Evolutionary conservation across 2,888 invertebrate genomes (phyloP).

Genomic region (Stenolophus ochropezus): DNA sequence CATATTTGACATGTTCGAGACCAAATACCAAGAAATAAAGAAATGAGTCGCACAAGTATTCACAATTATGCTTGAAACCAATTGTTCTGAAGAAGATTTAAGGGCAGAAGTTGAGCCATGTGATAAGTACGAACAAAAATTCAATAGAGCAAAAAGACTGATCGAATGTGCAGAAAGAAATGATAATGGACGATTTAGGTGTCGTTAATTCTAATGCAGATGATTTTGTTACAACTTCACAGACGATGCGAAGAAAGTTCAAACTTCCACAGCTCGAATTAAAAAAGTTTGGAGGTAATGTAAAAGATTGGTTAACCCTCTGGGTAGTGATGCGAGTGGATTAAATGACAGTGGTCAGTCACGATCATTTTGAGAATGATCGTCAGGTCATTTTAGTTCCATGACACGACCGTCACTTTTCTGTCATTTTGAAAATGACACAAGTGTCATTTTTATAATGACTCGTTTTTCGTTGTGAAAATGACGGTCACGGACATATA

Average conservation of each 20-base stretch:
- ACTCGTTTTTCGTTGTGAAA: too few relatives aligned
- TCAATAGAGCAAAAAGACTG: background rate
- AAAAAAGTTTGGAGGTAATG: slow-evolving; percentile 31
- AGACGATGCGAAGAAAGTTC: too few relatives aligned
- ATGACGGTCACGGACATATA: too few relatives aligned
- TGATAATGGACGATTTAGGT: background rate
- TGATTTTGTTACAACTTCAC: background rate
- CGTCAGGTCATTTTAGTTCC: too few relatives aligned
- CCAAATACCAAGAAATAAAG: background rate
- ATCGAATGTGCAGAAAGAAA: background rate
- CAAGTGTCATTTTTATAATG: too few relatives aligned
- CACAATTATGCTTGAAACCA: background rate
- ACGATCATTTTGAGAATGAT: too few relatives aligned
- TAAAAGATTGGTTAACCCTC: background rate
- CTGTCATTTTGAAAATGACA: too few relatives aligned
- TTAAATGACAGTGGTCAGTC: too few relatives aligned
- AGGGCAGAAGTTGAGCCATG: background rate
- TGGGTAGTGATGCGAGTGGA: too few relatives aligned
- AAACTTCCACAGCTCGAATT: slow-evolving; percentile 12
- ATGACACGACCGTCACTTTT: too few relatives aligned
- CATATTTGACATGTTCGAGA: background rate
- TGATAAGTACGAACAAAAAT: background rate
- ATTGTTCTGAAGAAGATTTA: background rate
- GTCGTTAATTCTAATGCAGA: background rate
- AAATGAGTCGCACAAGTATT: background rate